phyloP scores from a whole-genome alignment of 1,140 invertebrate species.

The Spodoptera frugiperda region DNA sequence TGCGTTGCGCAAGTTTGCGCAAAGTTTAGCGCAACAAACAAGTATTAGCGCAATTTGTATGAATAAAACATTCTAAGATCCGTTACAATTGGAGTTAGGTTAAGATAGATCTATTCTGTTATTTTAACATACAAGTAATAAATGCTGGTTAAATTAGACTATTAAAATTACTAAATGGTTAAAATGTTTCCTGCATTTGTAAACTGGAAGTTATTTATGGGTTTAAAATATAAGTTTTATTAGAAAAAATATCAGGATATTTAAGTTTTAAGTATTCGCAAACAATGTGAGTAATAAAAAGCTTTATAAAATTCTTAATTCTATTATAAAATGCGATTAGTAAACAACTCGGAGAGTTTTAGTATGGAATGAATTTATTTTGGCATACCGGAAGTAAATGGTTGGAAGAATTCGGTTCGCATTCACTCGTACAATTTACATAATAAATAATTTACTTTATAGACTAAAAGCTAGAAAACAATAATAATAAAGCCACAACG shows the following conservation, averaged over 20 bases:
- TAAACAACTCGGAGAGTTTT: neutral
- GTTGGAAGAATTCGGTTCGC: conserved; percentile 32
- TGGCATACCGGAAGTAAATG: conserved; percentile 34
- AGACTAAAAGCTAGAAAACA: conserved; percentile 25
- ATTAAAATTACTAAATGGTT: conserved; percentile 12
- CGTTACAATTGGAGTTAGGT: neutral
- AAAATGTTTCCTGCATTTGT: conserved; percentile 2
- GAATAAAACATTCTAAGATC: conserved; percentile 9
- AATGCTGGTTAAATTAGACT: conserved; percentile 26
- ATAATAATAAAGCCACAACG: conserved; percentile 5
- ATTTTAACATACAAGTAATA: conserved; percentile 32
- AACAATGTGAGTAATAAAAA: conserved; percentile 1
- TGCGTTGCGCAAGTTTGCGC: neutral
- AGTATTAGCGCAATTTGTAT: neutral
- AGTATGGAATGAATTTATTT: conserved; percentile 43
- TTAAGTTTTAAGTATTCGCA: neutral
- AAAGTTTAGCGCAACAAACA: neutral
- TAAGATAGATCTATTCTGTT: neutral
- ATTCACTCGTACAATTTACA: neutral
- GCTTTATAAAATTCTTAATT: conserved; percentile 16
- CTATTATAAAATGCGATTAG: conserved; percentile 35
- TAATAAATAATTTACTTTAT: conserved; percentile 34
- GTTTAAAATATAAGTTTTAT: neutral
- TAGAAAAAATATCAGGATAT: neutral
- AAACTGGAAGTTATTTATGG: neutral